Evolutionary conservation across 2,888 invertebrate genomes (phyloP).

Genomic region (Falcaria lacertinaria): DNA sequence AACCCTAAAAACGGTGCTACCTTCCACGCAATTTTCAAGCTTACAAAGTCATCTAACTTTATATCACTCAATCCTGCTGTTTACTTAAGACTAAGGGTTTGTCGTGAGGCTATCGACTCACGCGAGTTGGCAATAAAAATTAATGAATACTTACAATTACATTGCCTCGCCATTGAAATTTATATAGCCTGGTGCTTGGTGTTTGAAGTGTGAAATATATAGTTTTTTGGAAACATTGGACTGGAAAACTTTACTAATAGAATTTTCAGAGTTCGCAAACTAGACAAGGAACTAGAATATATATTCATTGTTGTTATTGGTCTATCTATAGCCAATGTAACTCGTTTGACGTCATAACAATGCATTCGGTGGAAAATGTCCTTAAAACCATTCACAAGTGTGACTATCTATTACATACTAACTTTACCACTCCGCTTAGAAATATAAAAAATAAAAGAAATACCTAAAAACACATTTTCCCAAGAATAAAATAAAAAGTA

Average conservation of each 20-base stretch:
- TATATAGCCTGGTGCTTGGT: conserved; percentile 20
- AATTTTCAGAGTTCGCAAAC: no score
- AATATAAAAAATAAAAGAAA: no score
- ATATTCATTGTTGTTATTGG: no score
- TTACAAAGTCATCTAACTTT: conserved; percentile 2
- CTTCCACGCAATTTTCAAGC: neutral
- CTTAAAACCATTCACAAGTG: no score
- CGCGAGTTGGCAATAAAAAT: conserved; percentile 57
- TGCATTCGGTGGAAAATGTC: no score
- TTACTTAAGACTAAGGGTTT: conserved; percentile 9
- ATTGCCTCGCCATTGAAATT: conserved; percentile 23
- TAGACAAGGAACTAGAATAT: no score
- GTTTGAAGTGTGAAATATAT: conserved; percentile 21
- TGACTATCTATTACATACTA: no score
- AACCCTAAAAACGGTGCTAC: neutral
- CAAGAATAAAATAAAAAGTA: no score
- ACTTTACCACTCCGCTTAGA: no score
- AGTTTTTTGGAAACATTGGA: neutral
- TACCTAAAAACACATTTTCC: no score
- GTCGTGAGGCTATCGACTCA: conserved; percentile 29
- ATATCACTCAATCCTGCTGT: conserved; percentile 11
- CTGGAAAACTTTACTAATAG: neutral
- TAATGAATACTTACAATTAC: conserved; percentile 48
- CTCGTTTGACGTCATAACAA: no score
- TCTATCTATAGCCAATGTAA: no score